Base-by-base conservation (phyloP, 2,797 vertebrate genomes). In the Chelidonichthys spinosus region DNA sequence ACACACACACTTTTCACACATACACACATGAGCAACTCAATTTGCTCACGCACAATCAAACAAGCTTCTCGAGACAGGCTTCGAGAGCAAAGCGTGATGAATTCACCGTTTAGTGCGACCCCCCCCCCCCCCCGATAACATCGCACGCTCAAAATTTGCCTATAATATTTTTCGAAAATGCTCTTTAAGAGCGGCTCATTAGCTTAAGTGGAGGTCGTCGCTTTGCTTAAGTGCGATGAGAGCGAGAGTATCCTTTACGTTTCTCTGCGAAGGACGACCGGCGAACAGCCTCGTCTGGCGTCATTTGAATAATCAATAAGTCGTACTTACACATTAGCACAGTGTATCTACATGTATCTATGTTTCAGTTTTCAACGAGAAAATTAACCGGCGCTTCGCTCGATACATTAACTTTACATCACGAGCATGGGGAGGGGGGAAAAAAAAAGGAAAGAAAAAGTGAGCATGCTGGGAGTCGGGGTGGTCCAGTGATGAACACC, bases 401-500 rank as follows among this genome's bases (percentile, higher is more conserved):
- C 72, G 11, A 72, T 75, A 74, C 62, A 69, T 78, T 80, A 67
- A 72, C 58, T 60, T 42, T 47, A 56, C 53, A 75, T 59, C 37
- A 70, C 39, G 69, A 73, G 52, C 67, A 18, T 74, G 25, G 25
- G 25, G n/a, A n/a, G n/a, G 25, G 25, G 25, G 25, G 52, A 63
- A 59, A 47, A 50, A 67, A 46, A 11, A 36, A 61, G 3, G 36
- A 55, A 35, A 44, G 11, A 14, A 60, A 63, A 77, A 63, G 71
- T 25, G 58, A 80, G 79, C 75, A 76, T 82, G 84, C 74, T 83
- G 76, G 79, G 86, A 89, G 76, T 79, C 80, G 44, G 84, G 89
- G 89, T 92, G 92, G 90, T 90, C 90, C 76, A 73, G 84, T 89
- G 91, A 92, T 92, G 88, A 88, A 92, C 86, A 81, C 84, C 89